Base-by-base conservation (phyloP, 2,113 vertebrate genomes). In the Pelmatolapia mariae region DNA sequence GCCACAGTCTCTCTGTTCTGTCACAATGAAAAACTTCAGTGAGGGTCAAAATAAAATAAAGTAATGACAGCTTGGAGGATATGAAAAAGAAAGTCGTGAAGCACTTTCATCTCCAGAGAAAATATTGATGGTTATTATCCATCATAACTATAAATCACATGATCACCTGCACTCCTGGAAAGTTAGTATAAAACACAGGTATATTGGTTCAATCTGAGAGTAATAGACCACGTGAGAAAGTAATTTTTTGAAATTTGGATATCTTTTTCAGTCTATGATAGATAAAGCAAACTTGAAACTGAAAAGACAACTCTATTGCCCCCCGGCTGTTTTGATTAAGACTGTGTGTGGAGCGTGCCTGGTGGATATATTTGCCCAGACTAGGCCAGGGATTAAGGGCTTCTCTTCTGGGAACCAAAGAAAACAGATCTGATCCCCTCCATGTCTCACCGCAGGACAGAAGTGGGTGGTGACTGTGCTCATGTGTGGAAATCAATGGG, bases 371-470 rank as follows among this genome's bases (percentile, higher is more conserved):
- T 96, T 96, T 95, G 89, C 90, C 92, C 92, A 95, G 94, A 87
- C 92, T 91, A 87, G 93, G 94, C 88, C 86, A 1, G 57, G 93
- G 95, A 96, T 96, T 95, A 95, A 93, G 86, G 73, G 89, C 89
- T 93, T 92, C 87, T 92, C 90, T 87, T 81, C 66, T 59, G 86
- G 89, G 89, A 95, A 94, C 93, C 87, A 92, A 86, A 59, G 91
- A 94, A 95, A 96, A 95, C 92, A 93, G 84, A 88, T 71, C 85
- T 91, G 94, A 95, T 94, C 93, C 80, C 83, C 29, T 78, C 50
- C 59, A 13, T 86, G 89, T 91, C 86, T 68, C 84, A 61, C 87
- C 15, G 29, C 52, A 13, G 90, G 85, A 83, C 89, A 90, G 29
- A 53, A 87, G 82, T 82, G 86, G 89, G 86, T 76, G 88, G 88